A percentile compares a stretch with the other conserved stretches of the same genome.
Evolutionary conservation across 35 echinoderm and acorn worm genomes (phyloP).

Genomic region (Ophiothrix spiculata): DNA sequence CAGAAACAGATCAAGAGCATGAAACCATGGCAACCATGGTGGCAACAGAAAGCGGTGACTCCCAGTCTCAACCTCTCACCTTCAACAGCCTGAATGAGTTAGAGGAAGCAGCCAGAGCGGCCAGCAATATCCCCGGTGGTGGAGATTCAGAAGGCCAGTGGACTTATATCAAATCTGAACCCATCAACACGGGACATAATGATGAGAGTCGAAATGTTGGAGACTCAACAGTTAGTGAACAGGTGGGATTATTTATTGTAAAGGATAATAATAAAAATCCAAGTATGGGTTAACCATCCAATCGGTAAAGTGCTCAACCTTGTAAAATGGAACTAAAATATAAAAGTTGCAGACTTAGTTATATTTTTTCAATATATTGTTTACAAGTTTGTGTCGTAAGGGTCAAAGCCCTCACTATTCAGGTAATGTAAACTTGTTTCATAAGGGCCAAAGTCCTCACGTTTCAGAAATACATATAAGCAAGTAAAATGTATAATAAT

Average conservation of each 20-base stretch:
- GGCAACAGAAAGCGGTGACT: background rate
- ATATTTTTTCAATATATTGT: too few species aligned
- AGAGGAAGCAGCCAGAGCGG: background rate
- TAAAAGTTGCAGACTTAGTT: too few species aligned
- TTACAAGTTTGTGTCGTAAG: too few species aligned
- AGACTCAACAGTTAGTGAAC: background rate
- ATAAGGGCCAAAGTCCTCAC: too few species aligned
- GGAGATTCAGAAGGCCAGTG: background rate
- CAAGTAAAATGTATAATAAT: too few species aligned
- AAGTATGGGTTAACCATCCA: too few species aligned
- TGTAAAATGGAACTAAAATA: too few species aligned
- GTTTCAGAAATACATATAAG: too few species aligned
- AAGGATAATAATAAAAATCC: too few species aligned
- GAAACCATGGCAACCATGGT: background rate
- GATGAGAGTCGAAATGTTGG: background rate
- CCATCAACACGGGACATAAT: background rate
- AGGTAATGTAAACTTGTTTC: too few species aligned
- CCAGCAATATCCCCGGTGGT: background rate
- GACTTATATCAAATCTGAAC: background rate
- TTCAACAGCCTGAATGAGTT: background rate
- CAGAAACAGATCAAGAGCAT: slow-evolving; percentile 21
- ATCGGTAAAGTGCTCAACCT: too few species aligned
- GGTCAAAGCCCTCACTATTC: too few species aligned
- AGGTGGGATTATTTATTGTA: background rate
- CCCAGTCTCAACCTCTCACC: background rate